These are phyloP conservation scores for Halocynthia aurantium DNA, from an alignment of 23 tunicate species.

Conservation along the genomic window DNA sequence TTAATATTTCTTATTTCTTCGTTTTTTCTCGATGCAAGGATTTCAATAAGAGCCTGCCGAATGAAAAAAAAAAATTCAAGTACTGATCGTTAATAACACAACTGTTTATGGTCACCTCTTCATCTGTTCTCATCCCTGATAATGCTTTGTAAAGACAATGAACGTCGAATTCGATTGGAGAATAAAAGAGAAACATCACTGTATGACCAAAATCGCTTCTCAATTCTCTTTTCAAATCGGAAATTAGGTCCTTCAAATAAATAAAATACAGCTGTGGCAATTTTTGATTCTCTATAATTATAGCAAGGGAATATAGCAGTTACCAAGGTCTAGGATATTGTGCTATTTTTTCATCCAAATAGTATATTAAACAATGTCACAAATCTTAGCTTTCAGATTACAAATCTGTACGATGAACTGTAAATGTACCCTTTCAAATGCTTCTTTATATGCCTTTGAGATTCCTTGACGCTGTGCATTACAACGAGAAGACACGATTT, in stretches of 20 bases:
- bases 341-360: too few species aligned
- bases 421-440: too few species aligned
- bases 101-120: constrained; percentile 8
- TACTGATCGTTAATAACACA: neutral
- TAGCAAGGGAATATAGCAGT: too few species aligned
- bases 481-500: too few species aligned
- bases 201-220: constrained; percentile 19
- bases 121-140: constrained; percentile 21
- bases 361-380: too few species aligned
- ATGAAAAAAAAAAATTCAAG: neutral
- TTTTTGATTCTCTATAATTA: too few species aligned
- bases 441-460: too few species aligned
- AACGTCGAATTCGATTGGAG: constrained; percentile 22
- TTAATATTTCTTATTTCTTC: constrained; percentile 20
- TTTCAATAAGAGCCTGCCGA: constrained; percentile 28
- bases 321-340: too few species aligned
- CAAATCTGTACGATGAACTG: too few species aligned
- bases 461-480: too few species aligned
- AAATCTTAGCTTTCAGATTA: too few species aligned
- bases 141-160: constrained; percentile 22
- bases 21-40: constrained; percentile 25
- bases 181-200: constrained; percentile 13
- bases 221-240: constrained; percentile 14
- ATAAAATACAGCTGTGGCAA: neutral
- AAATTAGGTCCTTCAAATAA: constrained; percentile 18